Evolutionary conservation across 2,888 invertebrate species (phyloP), one percentile per base, ranked within the genome.

Genomic region (Ochropleura plecta): DNA sequence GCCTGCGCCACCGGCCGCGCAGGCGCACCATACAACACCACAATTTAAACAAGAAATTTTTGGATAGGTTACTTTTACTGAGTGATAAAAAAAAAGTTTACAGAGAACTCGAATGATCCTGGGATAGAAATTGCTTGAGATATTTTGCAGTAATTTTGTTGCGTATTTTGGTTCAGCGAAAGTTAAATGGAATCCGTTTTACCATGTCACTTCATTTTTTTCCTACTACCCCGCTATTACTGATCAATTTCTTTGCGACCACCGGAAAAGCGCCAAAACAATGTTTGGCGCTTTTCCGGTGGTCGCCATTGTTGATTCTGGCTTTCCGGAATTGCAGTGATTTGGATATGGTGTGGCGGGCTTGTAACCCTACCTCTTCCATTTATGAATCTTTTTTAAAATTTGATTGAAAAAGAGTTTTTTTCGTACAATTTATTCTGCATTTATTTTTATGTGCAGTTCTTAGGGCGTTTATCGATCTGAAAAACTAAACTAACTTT

Each of bases 1-100:
- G 86, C 86, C 79, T 74, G 81, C 72, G 81, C 83, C 79, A 69
- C 83, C 83, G 78, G 65, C 66, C 65, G 78, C 69, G 81, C 82
- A 59, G 30, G 78, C 69, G 64, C 73, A 73, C 44, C 67, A 48
- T 70, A 65, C 68, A 46, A 63, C 64, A 64, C 63, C 44, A 69
- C 65, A 48, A 40, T 70, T 59, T 59, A 44, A 62, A 62, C 51
- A 60, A 72, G 49, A 51, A 81, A 48, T 65, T 64, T 62, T 60
- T 60, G 12, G 14, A 44, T 57, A 57, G 20, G 10, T 14, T 57
- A 48, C 18, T 46, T 51, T 66, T 65, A 46, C 16, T 57, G 40
- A n/a, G 12, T 53, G 0, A 30, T 73, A 2, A n/a, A n/a, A 30
- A 53, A 40, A 66, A 18, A 10, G 5, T 9, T 3, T 14, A 30